Percentiles rank a stretch among this genome's conserved stretches.
Evolutionary conservation across 2,797 vertebrate species (phyloP).

Genomic region (Rhinella marina): DNA sequence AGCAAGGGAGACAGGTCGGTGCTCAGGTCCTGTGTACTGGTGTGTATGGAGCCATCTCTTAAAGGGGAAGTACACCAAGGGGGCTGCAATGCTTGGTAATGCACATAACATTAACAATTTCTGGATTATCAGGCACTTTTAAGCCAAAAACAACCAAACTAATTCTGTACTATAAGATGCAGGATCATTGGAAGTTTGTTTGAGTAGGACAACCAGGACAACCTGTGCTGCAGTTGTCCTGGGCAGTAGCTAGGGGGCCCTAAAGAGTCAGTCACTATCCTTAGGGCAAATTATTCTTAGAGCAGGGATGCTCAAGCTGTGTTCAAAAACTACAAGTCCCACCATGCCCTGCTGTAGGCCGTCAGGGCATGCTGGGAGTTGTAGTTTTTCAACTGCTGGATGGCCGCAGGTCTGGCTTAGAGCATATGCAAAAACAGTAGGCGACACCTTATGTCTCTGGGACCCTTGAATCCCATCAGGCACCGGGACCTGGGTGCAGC

Average conservation of each 20-base stretch:
- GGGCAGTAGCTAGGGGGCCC: background rate
- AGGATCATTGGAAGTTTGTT: background rate
- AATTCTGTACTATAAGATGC: background rate
- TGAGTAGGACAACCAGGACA: background rate
- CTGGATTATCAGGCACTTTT: background rate
- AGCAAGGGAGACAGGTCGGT: constrained; percentile 94
- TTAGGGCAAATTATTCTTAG: too few relatives aligned
- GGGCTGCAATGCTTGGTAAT: background rate
- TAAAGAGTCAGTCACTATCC: background rate
- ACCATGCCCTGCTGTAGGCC: too few relatives aligned
- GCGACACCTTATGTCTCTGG: too few relatives aligned
- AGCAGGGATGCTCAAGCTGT: too few relatives aligned
- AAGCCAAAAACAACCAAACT: background rate
- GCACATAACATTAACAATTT: background rate
- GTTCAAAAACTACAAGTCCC: too few relatives aligned
- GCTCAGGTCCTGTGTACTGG: background rate
- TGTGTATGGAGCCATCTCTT: background rate
- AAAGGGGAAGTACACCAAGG: background rate
- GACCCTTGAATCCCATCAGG: too few relatives aligned
- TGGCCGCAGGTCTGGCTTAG: too few relatives aligned
- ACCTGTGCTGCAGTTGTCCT: background rate
- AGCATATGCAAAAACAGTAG: too few relatives aligned
- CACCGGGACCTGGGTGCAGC: too few relatives aligned
- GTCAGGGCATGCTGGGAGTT: too few relatives aligned
- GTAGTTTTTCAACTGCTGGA: too few relatives aligned